phyloP scores from a whole-genome alignment of 2,797 vertebrate genomes.

The Leptodactylus fallax region DNA sequence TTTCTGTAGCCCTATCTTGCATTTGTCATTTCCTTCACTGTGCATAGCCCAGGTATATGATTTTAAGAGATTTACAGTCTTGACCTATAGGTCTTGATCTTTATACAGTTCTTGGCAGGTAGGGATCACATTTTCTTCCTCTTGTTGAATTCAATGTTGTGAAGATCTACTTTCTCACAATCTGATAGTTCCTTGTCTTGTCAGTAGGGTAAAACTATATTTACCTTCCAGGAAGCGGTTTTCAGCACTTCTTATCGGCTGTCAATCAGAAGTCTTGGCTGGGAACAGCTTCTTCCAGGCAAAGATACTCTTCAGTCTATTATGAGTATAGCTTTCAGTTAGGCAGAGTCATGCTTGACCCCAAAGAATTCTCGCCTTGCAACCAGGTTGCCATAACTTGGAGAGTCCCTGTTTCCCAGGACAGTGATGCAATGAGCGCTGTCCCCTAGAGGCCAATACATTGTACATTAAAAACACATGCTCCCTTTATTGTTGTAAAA shows the following conservation, averaged over 20 bases:
- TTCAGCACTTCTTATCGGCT: conserved; percentile 19
- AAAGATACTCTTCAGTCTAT: conserved; percentile 42
- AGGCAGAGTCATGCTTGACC: conserved; percentile 47
- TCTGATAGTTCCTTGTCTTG: not conserved
- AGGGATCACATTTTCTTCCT: not conserved
- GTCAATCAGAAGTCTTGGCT: conserved; percentile 63
- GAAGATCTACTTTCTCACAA: conserved; percentile 12
- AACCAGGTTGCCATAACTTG: conserved; percentile 1
- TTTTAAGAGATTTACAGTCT: not conserved
- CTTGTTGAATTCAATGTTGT: not conserved
- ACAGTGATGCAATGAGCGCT: conserved; percentile 39
- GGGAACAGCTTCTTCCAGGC: conserved; percentile 48
- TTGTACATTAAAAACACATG: conserved; percentile 22
- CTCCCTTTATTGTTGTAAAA: conserved; percentile 9
- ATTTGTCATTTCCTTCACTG: not conserved
- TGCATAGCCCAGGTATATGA: not conserved
- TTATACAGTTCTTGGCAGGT: not conserved
- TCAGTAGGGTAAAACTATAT: conserved; percentile 27
- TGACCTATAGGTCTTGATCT: not conserved
- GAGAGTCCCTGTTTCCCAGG: conserved; percentile 13
- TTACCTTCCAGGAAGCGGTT: conserved; percentile 51
- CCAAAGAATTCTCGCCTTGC: conserved; percentile 35
- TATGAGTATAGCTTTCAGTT: conserved; percentile 56
- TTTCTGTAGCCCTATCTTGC: not conserved
- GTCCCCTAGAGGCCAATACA: conserved; percentile 19